Evolutionary conservation across 2,113 vertebrate species (phyloP).

Genomic region (Cairina moschata): DNA sequence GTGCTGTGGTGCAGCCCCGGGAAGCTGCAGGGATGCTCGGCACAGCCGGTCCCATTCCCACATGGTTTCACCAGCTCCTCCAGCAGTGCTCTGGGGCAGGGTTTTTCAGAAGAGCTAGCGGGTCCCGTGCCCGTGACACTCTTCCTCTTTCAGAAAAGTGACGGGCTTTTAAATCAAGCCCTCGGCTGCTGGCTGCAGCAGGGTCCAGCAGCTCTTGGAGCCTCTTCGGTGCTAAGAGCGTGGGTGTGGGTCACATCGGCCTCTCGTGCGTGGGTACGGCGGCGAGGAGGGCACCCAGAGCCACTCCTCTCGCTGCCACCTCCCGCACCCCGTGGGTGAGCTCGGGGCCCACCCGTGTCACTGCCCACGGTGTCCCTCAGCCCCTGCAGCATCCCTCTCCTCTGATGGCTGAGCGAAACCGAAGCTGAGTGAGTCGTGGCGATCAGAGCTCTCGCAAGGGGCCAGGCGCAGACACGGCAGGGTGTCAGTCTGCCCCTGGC

Average conservation of each 20-base stretch:
- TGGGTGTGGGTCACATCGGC: background rate
- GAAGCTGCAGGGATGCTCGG: background rate
- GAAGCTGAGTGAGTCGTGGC: background rate
- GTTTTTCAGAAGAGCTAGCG: background rate
- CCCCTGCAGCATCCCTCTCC: background rate
- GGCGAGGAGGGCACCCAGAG: background rate
- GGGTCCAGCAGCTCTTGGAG: rapidly evolving
- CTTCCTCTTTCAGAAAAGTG: background rate
- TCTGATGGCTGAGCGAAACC: background rate
- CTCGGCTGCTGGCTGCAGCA: background rate
- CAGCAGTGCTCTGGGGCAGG: background rate
- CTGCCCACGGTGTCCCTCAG: background rate
- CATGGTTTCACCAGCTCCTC: rapidly evolving
- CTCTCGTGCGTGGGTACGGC: background rate
- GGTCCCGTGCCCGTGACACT: background rate
- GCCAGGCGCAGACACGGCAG: background rate
- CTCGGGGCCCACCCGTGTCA: rapidly evolving
- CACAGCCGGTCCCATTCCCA: background rate
- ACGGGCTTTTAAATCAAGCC: background rate
- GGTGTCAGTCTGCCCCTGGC: rapidly evolving
- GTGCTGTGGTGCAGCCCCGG: background rate
- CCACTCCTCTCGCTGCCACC: rapidly evolving
- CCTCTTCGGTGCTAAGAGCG: rapidly evolving
- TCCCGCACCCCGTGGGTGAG: rapidly evolving
- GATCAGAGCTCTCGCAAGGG: background rate